These are phyloP conservation scores for Falco naumanni DNA, from an alignment of 2,797 vertebrate species.

Conservation along the genomic window DNA sequence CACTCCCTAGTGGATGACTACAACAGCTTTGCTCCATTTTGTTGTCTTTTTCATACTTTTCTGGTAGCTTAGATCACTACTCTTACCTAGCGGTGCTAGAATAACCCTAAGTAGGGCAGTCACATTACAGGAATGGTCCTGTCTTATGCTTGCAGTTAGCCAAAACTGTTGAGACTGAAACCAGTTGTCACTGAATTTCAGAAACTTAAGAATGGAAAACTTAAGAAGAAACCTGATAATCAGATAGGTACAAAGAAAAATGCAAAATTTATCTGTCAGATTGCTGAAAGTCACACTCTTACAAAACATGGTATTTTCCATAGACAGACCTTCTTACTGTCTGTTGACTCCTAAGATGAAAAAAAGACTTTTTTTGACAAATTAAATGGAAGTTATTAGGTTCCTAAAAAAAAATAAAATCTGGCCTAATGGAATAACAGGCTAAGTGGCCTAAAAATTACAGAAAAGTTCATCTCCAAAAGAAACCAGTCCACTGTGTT, in stretches of 20 bases:
- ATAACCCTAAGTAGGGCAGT: not conserved
- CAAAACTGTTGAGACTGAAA: not conserved
- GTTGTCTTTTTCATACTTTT: not conserved
- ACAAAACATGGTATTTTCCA: not conserved
- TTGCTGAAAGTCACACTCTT: not conserved
- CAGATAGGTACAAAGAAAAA: not conserved
- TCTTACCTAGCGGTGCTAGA: not conserved
- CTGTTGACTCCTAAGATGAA: not conserved
- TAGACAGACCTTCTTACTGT: not conserved
- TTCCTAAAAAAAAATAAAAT: not conserved
- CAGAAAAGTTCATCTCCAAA: not conserved
- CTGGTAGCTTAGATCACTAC: not conserved
- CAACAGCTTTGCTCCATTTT: not conserved
- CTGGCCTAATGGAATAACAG: not conserved
- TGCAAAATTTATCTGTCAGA: not conserved
- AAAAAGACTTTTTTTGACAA: not conserved
- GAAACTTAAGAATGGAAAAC: not conserved
- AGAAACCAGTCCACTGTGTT: not conserved
- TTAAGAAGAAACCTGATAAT: not conserved
- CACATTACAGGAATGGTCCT: not conserved
- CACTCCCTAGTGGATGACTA: not conserved
- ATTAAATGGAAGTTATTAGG: not conserved
- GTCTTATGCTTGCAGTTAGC: not conserved
- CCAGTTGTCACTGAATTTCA: not conserved
- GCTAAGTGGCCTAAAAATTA: not conserved